Evolutionary conservation across 2,888 invertebrate genomes (phyloP), one percentile per base, ranked within the genome.

Genomic region (Dryadula phaetusa): DNA sequence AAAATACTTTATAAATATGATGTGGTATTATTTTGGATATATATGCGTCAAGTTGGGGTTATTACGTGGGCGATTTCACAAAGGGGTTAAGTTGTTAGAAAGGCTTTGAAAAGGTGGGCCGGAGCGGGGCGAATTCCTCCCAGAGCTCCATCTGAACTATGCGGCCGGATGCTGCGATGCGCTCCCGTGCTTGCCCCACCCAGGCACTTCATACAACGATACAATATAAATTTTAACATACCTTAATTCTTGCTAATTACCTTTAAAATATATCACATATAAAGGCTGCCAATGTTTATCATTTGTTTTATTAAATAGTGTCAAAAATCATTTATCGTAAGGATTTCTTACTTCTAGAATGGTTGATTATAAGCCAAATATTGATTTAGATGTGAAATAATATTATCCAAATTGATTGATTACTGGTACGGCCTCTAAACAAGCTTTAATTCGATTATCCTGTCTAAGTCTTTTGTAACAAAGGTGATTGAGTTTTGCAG

Each of bases 1-100:
- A 92, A 92, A 92, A 90, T 90, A 87, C 84, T 92, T 90, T 92
- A 86, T 91, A 92, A 91, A 86, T 85, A 78, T 68, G 65, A 53
- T 56, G 70, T 79, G 74, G 80, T 84, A 71, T 78, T 71, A 76
- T 80, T 86, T 74, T 46, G n/a, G 8, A 25, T 34, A 20, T 44
- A 16, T n/a, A 66, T 61, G 12, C 52, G 46, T 32, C 74, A 72
- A 67, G 72, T 67, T 49, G 46, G 49, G 47, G 16, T 52, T 49
- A 58, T 74, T 62, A 67, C 67, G 72, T 73, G 46, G 44, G 66
- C 52, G 63, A 69, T 66, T 56, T 70, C 62, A 71, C 78, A 80
- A 80, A 79, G 77, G 71, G 65, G 74, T 75, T 69, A 76, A 75
- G 75, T 76, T 75, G 73, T 75, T 72, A 73, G 74, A 75, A 78